A percentile compares a stretch with the other conserved stretches of the same genome.
Evolutionary conservation across 2,888 invertebrate genomes (phyloP).

Genomic region (Drosophila acutilabella): DNA sequence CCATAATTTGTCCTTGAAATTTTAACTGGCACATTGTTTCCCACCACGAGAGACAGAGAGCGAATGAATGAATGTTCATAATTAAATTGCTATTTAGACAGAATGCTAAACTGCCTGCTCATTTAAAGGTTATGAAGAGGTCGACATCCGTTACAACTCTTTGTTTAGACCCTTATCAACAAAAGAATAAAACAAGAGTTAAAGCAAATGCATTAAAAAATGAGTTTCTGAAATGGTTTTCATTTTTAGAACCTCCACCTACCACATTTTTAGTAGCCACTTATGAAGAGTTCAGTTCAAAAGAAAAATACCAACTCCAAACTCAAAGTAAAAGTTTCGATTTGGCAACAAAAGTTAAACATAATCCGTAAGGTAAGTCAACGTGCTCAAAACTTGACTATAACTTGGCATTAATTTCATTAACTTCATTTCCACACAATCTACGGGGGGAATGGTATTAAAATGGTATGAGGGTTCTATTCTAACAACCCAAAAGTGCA

Average conservation of each 20-base stretch:
- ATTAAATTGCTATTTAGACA: conserved; percentile 72
- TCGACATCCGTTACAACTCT: conserved; percentile 29
- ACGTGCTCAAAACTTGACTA: conserved; percentile 53
- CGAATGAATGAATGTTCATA: conserved; percentile 55
- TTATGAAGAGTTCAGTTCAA: conserved; percentile 25
- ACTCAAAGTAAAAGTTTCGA: conserved; percentile 48
- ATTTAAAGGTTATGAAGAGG: conserved; percentile 74
- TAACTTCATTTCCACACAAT: conserved; percentile 50
- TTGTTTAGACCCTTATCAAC: conserved; percentile 36
- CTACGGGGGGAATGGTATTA: not conserved
- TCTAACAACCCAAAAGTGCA: conserved; percentile 32
- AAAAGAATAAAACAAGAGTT: conserved; percentile 8
- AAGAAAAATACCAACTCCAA: not conserved
- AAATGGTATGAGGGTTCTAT: conserved; percentile 4
- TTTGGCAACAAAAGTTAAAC: conserved; percentile 55
- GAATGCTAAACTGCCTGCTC: conserved; percentile 64
- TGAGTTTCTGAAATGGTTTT: conserved; percentile 47
- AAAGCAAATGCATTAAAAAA: conserved; percentile 53
- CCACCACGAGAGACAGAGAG: not conserved
- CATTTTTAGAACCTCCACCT: conserved; percentile 16
- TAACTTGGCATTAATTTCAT: conserved; percentile 68
- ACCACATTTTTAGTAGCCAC: conserved; percentile 29
- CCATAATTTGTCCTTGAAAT: conserved; percentile 76
- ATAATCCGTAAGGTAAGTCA: conserved; percentile 57
- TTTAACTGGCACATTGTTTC: conserved; percentile 44